These are phyloP conservation scores for Epicampocera succincta DNA, from an alignment of 2,888 invertebrate genomes.

Conservation along the genomic window DNA sequence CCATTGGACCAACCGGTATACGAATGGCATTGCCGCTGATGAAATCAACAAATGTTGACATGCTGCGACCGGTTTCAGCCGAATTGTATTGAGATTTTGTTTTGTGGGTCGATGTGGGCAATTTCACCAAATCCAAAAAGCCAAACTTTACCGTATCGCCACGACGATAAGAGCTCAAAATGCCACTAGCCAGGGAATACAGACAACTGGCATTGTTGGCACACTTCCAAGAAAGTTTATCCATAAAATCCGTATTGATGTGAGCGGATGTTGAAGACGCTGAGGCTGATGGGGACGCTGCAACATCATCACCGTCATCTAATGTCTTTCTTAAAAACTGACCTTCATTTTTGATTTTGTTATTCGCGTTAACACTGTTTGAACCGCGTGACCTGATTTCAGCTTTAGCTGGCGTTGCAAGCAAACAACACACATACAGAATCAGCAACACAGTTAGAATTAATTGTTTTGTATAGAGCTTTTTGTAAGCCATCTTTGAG, in stretches of 20 bases:
- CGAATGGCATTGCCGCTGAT: slow-evolving; percentile 80
- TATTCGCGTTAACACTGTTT: slow-evolving; percentile 60
- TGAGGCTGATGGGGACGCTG: slow-evolving; percentile 11
- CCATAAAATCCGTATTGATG: slow-evolving; percentile 76
- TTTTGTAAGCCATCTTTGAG: slow-evolving; percentile 57
- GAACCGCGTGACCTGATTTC: slow-evolving; percentile 66
- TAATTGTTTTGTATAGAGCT: slow-evolving; percentile 58
- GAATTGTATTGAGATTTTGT: slow-evolving; percentile 71
- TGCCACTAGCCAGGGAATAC: slow-evolving; percentile 82
- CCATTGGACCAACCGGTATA: slow-evolving; percentile 80
- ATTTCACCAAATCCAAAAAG: slow-evolving; percentile 83
- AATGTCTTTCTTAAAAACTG: slow-evolving; percentile 60
- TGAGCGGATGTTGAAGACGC: slow-evolving; percentile 29
- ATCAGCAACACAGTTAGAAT: slow-evolving; percentile 50
- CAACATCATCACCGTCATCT: not conserved
- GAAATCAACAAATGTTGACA: slow-evolving; percentile 78
- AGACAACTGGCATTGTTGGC: slow-evolving; percentile 85
- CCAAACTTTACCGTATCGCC: slow-evolving; percentile 84
- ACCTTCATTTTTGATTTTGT: slow-evolving; percentile 68
- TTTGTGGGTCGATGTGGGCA: slow-evolving; percentile 74
- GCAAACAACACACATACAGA: slow-evolving; percentile 33
- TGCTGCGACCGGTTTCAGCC: slow-evolving; percentile 74
- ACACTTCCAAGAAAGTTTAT: slow-evolving; percentile 82
- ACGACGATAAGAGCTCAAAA: slow-evolving; percentile 83
- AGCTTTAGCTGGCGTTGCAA: slow-evolving; percentile 43